phyloP scores from a whole-genome alignment of 2,797 vertebrate genomes.

The Echeneis naucrates region DNA sequence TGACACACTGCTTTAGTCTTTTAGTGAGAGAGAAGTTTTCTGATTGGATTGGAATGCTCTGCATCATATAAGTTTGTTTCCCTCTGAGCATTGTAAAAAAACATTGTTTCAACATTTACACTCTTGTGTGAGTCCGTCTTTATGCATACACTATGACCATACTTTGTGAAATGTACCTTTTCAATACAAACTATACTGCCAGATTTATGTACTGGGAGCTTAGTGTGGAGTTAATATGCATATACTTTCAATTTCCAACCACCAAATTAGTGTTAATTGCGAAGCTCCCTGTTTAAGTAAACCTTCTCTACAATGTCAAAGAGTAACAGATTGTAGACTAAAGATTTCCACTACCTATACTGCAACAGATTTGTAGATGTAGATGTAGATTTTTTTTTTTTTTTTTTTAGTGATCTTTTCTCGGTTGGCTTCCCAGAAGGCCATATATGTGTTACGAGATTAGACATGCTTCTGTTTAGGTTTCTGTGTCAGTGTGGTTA shows the following conservation, averaged over 20 bases:
- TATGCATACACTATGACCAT: too few relatives aligned
- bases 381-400: too few relatives aligned
- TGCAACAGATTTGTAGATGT: not conserved
- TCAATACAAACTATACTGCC: not conserved
- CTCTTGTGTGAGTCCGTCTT: too few relatives aligned
- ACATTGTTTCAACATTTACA: not conserved
- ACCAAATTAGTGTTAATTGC: not conserved
- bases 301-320: slow-evolving; percentile 6
- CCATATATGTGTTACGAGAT: not conserved
- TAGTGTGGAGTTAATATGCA: not conserved
- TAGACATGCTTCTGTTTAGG: not conserved
- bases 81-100: not conserved
- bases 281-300: slow-evolving; percentile 5
- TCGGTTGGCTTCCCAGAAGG: not conserved
- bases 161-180: too few relatives aligned
- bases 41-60: not conserved
- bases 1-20: too few relatives aligned
- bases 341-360: not conserved
- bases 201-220: not conserved
- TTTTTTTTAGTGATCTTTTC: not conserved
- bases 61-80: not conserved
- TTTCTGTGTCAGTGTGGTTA: not conserved
- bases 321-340: not conserved
- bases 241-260: not conserved
- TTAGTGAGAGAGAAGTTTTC: too few relatives aligned